Conservation (phyloP, 2,797 vertebrate genomes). For the Eurystomus glaucurus region DNA sequence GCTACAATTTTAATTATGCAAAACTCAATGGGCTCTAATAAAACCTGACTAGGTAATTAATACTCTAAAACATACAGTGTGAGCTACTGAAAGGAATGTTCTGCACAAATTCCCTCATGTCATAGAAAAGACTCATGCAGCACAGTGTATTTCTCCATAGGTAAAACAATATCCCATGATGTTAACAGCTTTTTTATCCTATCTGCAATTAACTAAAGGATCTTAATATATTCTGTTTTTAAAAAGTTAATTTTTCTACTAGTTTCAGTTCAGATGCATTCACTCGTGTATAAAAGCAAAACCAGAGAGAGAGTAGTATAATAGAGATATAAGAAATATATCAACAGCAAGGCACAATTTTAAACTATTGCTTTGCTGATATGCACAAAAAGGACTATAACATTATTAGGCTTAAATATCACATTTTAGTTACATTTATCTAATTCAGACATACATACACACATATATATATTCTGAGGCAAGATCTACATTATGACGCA, state of each 20-base stretch:
- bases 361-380: background rate
- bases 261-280: background rate
- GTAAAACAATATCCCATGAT: background rate
- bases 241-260: background rate
- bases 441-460: background rate
- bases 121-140: background rate
- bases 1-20: slow-evolving; percentile 70
- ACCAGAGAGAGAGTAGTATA: background rate
- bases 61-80: slow-evolving; percentile 54
- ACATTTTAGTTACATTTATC: background rate
- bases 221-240: background rate
- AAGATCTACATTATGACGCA: background rate
- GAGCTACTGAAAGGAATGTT: slow-evolving; percentile 50
- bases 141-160: background rate
- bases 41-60: slow-evolving; percentile 73
- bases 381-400: background rate
- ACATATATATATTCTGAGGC: background rate
- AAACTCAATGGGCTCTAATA: slow-evolving; percentile 68
- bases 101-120: slow-evolving; percentile 38
- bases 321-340: background rate
- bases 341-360: background rate
- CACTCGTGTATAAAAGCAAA: background rate
- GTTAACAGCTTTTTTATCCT: background rate
- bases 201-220: background rate
- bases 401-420: background rate